Conservation (phyloP, 1,140 invertebrate species). For the Drosophila azteca region DNA sequence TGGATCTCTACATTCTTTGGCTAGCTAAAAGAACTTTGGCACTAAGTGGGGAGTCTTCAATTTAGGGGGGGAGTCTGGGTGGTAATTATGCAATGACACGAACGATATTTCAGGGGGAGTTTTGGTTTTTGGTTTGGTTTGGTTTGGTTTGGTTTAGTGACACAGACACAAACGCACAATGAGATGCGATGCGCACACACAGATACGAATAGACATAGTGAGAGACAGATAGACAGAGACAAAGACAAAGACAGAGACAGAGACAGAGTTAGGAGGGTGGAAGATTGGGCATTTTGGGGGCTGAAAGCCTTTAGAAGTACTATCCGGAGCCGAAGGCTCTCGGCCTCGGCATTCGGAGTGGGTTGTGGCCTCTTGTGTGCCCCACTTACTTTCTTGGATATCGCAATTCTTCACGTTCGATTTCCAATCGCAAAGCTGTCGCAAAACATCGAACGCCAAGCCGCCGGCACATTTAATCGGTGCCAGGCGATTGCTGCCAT, state of each 20-base stretch:
- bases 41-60: slow-evolving; percentile 5
- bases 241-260: slow-evolving; percentile 43
- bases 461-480: slow-evolving; percentile 94
- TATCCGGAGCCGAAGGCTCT: slow-evolving; percentile 16
- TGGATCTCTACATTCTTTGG: slow-evolving; percentile 31
- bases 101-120: slow-evolving; percentile 37
- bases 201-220: slow-evolving; percentile 35
- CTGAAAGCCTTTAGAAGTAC: slow-evolving; percentile 47
- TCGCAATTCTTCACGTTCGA: slow-evolving; percentile 97
- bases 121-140: slow-evolving; percentile 8
- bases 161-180: slow-evolving; percentile 49
- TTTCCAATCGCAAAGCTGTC: slow-evolving; percentile 98
- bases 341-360: not conserved
- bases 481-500: slow-evolving; percentile 92
- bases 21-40: slow-evolving; percentile 76
- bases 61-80: slow-evolving; percentile 27
- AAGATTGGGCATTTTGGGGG: slow-evolving; percentile 36
- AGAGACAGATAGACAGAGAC: slow-evolving; percentile 38
- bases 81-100: slow-evolving; percentile 63
- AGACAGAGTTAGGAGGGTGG: slow-evolving; percentile 14
- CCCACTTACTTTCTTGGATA: slow-evolving; percentile 94
- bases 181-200: slow-evolving; percentile 18
- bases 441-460: slow-evolving; percentile 96
- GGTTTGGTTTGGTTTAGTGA: slow-evolving; percentile 50
- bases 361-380: slow-evolving; percentile 14